phyloP scores from a whole-genome alignment of 2,113 vertebrate species.

The Pteruthius melanotis region DNA sequence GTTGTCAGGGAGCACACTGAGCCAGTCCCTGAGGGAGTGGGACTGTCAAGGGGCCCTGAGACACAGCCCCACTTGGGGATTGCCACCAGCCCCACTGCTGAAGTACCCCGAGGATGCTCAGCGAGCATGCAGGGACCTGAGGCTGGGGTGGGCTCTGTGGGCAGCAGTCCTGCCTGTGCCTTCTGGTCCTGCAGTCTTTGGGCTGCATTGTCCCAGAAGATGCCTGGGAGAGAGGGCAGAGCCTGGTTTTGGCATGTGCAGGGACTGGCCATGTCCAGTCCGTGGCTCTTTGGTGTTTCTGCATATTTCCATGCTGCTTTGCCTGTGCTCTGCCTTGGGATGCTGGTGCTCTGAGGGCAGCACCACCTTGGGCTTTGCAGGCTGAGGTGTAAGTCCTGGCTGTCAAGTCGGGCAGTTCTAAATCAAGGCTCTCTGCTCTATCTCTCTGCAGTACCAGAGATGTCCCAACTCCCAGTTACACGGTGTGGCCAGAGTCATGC shows the following conservation, averaged over 20 bases:
- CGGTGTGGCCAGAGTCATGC: neutral
- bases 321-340: neutral
- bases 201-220: neutral
- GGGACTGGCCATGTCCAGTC: neutral
- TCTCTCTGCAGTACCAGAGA: neutral
- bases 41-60: neutral
- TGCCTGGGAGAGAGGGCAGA: neutral
- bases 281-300: neutral
- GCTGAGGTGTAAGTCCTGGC: neutral
- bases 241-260: neutral
- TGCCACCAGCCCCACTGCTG: neutral
- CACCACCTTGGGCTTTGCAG: neutral
- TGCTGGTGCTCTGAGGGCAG: neutral
- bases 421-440: neutral
- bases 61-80: neutral
- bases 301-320: neutral
- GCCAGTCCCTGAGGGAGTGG: neutral
- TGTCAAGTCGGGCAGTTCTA: neutral
- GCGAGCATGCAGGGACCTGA: fast-evolving
- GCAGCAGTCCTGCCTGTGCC: neutral
- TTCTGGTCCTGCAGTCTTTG: neutral
- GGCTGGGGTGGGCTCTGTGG: neutral
- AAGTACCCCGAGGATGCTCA: neutral
- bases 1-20: neutral
- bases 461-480: neutral